phyloP scores from a whole-genome alignment of 2,888 invertebrate species.

The Neria commutata region DNA sequence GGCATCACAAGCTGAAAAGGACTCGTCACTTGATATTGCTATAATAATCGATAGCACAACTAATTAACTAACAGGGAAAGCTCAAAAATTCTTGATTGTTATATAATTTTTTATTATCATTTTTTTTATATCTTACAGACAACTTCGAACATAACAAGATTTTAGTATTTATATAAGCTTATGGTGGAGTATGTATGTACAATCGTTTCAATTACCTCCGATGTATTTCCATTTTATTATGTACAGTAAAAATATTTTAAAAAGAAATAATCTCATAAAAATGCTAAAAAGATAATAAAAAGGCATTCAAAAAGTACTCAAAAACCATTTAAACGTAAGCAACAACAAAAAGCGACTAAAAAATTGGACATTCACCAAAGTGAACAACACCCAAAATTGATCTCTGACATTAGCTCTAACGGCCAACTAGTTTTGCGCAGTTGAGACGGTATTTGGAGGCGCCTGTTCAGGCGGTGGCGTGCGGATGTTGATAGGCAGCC shows the following conservation, averaged over 20 bases:
- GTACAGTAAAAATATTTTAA: conserved; percentile 27
- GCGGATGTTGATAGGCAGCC: conserved; percentile 48
- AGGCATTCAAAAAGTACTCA: background rate
- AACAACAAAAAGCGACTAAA: conserved; percentile 36
- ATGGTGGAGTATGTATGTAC: conserved; percentile 20
- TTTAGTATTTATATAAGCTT: conserved; percentile 21
- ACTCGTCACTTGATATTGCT: too few species aligned
- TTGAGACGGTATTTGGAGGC: background rate
- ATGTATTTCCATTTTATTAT: conserved; percentile 36
- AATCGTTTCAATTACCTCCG: conserved; percentile 15
- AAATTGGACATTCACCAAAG: conserved; percentile 19
- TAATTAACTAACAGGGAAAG: too few species aligned
- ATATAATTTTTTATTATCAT: conserved; percentile 13
- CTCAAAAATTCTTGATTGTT: background rate
- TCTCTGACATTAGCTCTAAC: background rate
- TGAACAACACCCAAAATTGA: background rate
- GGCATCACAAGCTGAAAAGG: too few species aligned
- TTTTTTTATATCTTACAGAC: conserved; percentile 42
- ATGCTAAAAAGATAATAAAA: conserved; percentile 7
- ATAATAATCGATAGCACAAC: too few species aligned
- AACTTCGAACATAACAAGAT: conserved; percentile 39
- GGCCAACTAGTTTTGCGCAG: too few species aligned
- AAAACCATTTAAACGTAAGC: conserved; percentile 24
- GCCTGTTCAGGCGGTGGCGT: conserved; percentile 42
- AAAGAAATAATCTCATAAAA: conserved; percentile 17